These are phyloP conservation scores for Metallyticus violacea DNA, from an alignment of 2,888 invertebrate species.

Conservation along the genomic window DNA sequence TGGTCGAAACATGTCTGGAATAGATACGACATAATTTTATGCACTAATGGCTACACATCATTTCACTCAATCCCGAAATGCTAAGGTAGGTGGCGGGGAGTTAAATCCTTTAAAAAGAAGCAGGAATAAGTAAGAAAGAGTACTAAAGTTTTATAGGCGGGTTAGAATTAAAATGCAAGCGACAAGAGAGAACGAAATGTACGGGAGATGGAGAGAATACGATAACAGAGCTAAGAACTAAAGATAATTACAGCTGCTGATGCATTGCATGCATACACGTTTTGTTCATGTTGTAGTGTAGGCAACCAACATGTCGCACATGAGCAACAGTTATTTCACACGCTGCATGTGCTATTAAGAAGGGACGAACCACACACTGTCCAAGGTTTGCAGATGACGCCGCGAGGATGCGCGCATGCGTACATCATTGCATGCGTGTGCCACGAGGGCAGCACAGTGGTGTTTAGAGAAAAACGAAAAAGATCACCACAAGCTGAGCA, in stretches of 20 bases:
- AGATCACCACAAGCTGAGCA: neutral
- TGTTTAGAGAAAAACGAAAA: neutral
- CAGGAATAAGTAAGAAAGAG: no score
- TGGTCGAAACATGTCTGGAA: no score
- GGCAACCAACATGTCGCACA: neutral
- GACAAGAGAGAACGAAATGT: neutral
- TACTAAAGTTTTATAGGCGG: no score
- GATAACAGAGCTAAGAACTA: neutral
- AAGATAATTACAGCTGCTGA: neutral
- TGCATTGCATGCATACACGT: neutral
- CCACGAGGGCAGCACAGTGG: neutral
- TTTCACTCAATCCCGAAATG: no score
- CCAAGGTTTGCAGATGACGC: neutral
- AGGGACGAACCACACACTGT: neutral
- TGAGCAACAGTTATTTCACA: neutral
- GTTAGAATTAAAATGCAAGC: neutral
- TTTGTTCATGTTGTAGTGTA: neutral
- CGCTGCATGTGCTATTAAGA: neutral
- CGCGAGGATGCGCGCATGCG: neutral
- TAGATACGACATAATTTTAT: no score
- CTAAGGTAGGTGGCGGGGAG: no score
- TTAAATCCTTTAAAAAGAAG: no score
- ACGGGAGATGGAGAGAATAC: neutral
- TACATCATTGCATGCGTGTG: neutral
- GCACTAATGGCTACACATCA: no score